Evolutionary conservation across 2,888 invertebrate genomes (phyloP).

Genomic region (Gnatocerus cornutus): DNA sequence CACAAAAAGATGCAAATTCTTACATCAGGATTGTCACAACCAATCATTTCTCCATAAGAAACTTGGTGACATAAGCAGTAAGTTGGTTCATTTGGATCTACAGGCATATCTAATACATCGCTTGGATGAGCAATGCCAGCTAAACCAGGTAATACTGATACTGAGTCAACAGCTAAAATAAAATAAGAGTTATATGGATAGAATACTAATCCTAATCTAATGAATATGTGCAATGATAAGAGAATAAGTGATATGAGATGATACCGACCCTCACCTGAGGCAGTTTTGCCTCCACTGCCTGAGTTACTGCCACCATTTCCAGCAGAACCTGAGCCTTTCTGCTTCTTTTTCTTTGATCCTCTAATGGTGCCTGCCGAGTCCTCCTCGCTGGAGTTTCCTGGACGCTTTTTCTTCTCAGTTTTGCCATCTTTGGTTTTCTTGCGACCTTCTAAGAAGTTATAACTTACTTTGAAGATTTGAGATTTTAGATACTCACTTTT

Average conservation of each 20-base stretch:
- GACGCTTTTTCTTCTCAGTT: constrained; percentile 76
- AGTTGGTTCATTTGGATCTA: constrained; percentile 98
- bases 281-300: constrained; percentile 66
- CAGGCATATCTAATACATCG: constrained; percentile 92
- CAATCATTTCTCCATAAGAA: constrained; percentile 97
- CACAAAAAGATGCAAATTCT: too few species aligned
- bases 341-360: constrained; percentile 74
- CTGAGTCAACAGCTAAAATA: constrained; percentile 66
- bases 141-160: constrained; percentile 71
- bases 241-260: constrained; percentile 52
- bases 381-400: constrained; percentile 72
- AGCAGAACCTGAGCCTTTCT: constrained; percentile 71
- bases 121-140: constrained; percentile 86
- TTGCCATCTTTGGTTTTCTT: constrained; percentile 80
- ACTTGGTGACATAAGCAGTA: constrained; percentile 99
- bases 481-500: constrained; percentile 72
- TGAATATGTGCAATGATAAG: constrained; percentile 18
- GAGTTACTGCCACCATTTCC: constrained; percentile 62
- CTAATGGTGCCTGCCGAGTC: constrained; percentile 66
- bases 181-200: neutral
- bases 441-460: constrained; percentile 74
- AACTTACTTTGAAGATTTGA: too few species aligned
- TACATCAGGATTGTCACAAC: constrained; percentile 94
- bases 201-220: neutral
- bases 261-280: constrained; percentile 71